A percentile compares a stretch with the other conserved stretches of the same genome.
phyloP scores from a whole-genome alignment of 2,113 vertebrate genomes.

The Callorhinus ursinus region DNA sequence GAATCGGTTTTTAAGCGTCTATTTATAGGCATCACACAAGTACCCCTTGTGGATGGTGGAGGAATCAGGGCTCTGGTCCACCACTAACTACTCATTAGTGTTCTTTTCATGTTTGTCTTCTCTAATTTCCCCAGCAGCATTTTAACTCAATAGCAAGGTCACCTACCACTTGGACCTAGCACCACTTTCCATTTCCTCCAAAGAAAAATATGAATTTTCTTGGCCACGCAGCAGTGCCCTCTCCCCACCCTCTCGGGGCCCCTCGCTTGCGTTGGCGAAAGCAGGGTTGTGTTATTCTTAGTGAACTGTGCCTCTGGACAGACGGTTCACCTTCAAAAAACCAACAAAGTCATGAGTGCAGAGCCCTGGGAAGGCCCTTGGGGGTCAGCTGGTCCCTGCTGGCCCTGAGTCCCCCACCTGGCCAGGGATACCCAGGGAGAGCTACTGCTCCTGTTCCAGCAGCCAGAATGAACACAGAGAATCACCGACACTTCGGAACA shows the following conservation, averaged over 20 bases:
- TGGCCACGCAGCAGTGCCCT: neutral
- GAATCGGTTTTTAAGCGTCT: neutral
- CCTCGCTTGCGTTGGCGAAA: rapidly evolving
- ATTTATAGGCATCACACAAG: slow-evolving; percentile 11
- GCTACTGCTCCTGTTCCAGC: neutral
- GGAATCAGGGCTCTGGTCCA: neutral
- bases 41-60: neutral
- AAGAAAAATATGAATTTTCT: neutral
- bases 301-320: neutral
- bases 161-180: slow-evolving; percentile 29
- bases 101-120: slow-evolving; percentile 10
- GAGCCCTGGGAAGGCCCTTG: neutral
- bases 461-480: neutral
- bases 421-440: neutral
- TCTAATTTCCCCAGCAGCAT: slow-evolving; percentile 26
- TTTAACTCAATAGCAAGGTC: slow-evolving; percentile 62
- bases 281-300: neutral
- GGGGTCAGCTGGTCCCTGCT: neutral
- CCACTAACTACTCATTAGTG: neutral
- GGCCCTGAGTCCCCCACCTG: neutral
- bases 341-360: neutral
- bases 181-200: neutral
- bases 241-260: neutral
- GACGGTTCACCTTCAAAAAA: neutral
- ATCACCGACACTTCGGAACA: rapidly evolving